These are phyloP conservation scores for Amblyjoppa proteus DNA, from an alignment of 2,888 invertebrate genomes.

Conservation along the genomic window DNA sequence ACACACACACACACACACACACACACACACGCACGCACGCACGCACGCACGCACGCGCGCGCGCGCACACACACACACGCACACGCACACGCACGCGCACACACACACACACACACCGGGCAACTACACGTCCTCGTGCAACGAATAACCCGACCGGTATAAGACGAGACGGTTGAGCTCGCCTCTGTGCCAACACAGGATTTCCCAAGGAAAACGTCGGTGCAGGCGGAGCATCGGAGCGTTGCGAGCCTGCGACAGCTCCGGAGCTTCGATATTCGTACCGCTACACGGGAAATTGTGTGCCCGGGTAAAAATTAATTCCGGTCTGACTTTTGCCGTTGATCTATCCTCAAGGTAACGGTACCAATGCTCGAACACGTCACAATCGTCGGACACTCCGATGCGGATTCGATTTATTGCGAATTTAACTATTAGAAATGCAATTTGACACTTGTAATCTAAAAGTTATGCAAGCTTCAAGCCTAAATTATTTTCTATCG, in stretches of 20 bases:
- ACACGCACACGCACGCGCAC: neutral
- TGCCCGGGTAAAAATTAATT: too few species aligned
- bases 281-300: neutral
- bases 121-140: slow-evolving; percentile 10
- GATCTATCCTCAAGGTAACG: too few species aligned
- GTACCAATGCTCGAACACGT: too few species aligned
- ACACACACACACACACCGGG: neutral
- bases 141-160: slow-evolving; percentile 27
- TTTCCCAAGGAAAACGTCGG: slow-evolving; percentile 18
- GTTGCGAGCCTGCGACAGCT: neutral
- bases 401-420: too few species aligned
- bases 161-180: slow-evolving; percentile 20
- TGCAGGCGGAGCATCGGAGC: neutral
- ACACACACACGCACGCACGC: neutral
- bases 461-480: too few species aligned
- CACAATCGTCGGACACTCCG: too few species aligned
- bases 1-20: neutral
- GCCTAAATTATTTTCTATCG: too few species aligned
- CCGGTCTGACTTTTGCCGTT: too few species aligned
- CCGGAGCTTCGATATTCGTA: neutral
- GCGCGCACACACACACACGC: neutral
- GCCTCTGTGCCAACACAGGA: slow-evolving; percentile 38
- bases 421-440: too few species aligned
- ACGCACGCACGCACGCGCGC: too few species aligned
- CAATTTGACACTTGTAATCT: too few species aligned